A percentile compares a stretch with the other conserved stretches of the same genome.
These are phyloP conservation scores for Euura saliciscinereae DNA, from an alignment of 1,140 invertebrate species.

Conservation along the genomic window DNA sequence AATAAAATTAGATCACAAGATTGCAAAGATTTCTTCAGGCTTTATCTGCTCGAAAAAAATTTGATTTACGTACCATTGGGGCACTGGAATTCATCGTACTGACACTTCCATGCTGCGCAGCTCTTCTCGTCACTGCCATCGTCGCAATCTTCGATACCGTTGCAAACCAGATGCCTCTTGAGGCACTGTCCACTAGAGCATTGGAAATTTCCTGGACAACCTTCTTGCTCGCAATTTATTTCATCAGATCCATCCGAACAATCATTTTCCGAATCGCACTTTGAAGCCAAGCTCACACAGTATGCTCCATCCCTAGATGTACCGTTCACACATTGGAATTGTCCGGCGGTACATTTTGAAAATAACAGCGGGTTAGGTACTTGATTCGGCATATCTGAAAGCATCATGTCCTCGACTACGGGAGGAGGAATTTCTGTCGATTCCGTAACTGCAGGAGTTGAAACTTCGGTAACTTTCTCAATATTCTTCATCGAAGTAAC, in stretches of 20 bases:
- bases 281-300: slow-evolving; percentile 62
- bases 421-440: background rate
- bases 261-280: slow-evolving; percentile 68
- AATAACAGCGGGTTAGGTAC: slow-evolving; percentile 36
- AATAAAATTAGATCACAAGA: slow-evolving; percentile 16
- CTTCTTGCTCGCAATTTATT: slow-evolving; percentile 61
- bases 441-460: background rate
- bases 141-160: slow-evolving; percentile 73
- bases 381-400: background rate
- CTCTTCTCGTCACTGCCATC: slow-evolving; percentile 74
- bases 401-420: background rate
- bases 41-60: slow-evolving; percentile 8
- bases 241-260: slow-evolving; percentile 72
- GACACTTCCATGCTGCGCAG: slow-evolving; percentile 66
- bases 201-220: slow-evolving; percentile 67
- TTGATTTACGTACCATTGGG: slow-evolving; percentile 40
- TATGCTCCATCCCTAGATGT: slow-evolving; percentile 65
- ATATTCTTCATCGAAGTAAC: background rate
- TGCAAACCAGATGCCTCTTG: slow-evolving; percentile 73
- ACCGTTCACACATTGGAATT: slow-evolving; percentile 68
- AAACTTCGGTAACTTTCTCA: background rate
- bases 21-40: background rate
- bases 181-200: slow-evolving; percentile 77
- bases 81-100: slow-evolving; percentile 66
- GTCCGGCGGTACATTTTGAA: slow-evolving; percentile 63